Evolutionary conservation across 1,140 invertebrate genomes (phyloP).

Genomic region (Ptiloglossa arizonensis): DNA sequence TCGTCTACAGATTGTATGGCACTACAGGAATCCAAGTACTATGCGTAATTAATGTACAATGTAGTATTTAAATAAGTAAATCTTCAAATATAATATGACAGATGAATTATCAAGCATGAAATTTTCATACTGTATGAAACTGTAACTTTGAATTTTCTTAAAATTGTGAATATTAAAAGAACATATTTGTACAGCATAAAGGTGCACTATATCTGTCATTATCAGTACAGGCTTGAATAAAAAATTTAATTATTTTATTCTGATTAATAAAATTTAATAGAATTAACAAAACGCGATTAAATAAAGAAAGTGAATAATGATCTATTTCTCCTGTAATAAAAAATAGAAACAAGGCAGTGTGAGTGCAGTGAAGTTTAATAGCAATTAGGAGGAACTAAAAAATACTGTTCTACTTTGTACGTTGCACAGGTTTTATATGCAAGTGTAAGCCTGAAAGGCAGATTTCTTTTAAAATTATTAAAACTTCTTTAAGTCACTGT

Average conservation of each 20-base stretch:
- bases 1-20: constrained; percentile 21
- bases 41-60: constrained; percentile 16
- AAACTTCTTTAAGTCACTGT: constrained; percentile 38
- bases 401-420: constrained; percentile 49
- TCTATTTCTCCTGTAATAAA: constrained; percentile 23
- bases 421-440: constrained; percentile 9
- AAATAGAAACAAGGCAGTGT: constrained; percentile 24
- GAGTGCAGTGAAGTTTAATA: constrained; percentile 9
- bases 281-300: constrained; percentile 7
- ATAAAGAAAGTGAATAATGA: constrained; percentile 40
- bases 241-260: constrained; percentile 13
- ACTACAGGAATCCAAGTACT: constrained; percentile 22
- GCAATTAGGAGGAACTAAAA: constrained; percentile 29
- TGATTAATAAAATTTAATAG: neutral
- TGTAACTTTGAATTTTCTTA: constrained; percentile 28
- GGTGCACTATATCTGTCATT: neutral
- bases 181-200: constrained; percentile 12
- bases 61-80: constrained; percentile 17
- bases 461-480: constrained; percentile 30
- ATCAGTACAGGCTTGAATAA: neutral
- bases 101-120: constrained; percentile 18
- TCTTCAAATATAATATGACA: neutral
- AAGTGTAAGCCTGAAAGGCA: constrained; percentile 7
- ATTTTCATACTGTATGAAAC: constrained; percentile 13
- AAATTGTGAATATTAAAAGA: constrained; percentile 10